Evolutionary conservation across 2,113 vertebrate genomes (phyloP), one percentile per base, ranked within the genome.

Genomic region (Lophochroa leadbeateri): DNA sequence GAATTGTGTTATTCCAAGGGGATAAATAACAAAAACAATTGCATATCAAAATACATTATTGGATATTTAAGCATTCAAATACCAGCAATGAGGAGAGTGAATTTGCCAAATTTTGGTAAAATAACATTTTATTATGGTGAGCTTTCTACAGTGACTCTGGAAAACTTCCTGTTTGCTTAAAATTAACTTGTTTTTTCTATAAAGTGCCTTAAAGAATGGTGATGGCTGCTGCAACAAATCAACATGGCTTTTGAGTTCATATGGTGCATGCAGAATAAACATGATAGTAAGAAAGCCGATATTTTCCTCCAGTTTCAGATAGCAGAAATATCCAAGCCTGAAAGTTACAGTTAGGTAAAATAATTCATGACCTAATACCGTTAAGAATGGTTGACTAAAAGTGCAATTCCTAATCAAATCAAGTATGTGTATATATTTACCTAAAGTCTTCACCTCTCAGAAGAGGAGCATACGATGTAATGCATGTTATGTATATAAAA

Each of bases 1-100:
- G 86, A 93, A 72, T 83, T 75, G 47, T 90, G 81, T 64, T 96
- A 90, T 88, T 94, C 60, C 76, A 78, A 84, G 41, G 83, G 76
- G 86, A 46, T 61, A 96, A 94, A 75, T 82, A 88, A 88, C 46
- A 18, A 46, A 80, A 88, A 75, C 50, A 88, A 88, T 10, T 92
- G 68, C 46, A 92, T 93, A 77, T 90, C 60, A 77, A 80, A 93
- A 63, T 35, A 55, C 31, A 39, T 75, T 53, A 35, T 10, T 86
- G 31, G 43, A 16, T 70, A 67, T 90, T 91, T 82, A 49, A 61
- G 21, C 70, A 53, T 65, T 61, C 19, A 60, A 57, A 71, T 58
- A 55, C 33, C 49, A 91, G 41, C 61, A 91, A 44, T 0, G 1
- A 47, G 33, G 37, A 89, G 35, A 85, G 11, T 27, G 37, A 53